Base-by-base conservation (phyloP, 2,797 vertebrate genomes). In the Bryconaethiops microstoma region DNA sequence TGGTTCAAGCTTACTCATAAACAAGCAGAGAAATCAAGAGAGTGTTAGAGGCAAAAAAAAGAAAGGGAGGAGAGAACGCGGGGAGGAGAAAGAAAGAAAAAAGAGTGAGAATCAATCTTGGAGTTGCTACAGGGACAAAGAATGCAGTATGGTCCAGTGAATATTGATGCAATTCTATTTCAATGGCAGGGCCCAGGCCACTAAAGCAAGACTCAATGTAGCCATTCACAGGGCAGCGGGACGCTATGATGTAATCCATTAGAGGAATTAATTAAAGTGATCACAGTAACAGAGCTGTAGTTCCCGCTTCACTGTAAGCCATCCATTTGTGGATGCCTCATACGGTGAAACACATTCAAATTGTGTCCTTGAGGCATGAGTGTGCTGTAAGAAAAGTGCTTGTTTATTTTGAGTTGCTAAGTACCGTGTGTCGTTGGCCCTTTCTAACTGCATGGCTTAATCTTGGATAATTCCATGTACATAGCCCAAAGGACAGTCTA, bases 91-190 rank as follows among this genome's bases (percentile, higher is more conserved):
- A 17, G 6, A 40, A n/a, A 57, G 76, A 19, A 57, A 55, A 68
- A 60, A 77, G 76, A 73, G 70, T 84, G 75, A 78, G 57, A 84
- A 88, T 80, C 67, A 80, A 80, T 87, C 74, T n/a, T 74, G 80
- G 82, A 80, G 86, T 78, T 89, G 82, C 67, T 88, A 70, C 67
- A 42, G 62, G 82, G 84, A 91, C 85, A 90, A 90, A 89, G 87
- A 86, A 78, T 77, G 84, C 71, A 68, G 74, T 82, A 83, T 82
- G 84, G 83, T 82, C 77, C 85, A 77, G 76, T 88, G 90, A 85
- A 85, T 91, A 87, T 89, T 90, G 87, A 92, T 91, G 88, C 83
- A 88, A 85, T 84, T 76, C 78, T 87, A 80, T 83, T 89, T 92
- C 86, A 90, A 86, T 86, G 88, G 90, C 79, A 80, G 76, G 78